Evolutionary conservation across 2,888 invertebrate genomes (phyloP).

Genomic region (Pandemis heparana): DNA sequence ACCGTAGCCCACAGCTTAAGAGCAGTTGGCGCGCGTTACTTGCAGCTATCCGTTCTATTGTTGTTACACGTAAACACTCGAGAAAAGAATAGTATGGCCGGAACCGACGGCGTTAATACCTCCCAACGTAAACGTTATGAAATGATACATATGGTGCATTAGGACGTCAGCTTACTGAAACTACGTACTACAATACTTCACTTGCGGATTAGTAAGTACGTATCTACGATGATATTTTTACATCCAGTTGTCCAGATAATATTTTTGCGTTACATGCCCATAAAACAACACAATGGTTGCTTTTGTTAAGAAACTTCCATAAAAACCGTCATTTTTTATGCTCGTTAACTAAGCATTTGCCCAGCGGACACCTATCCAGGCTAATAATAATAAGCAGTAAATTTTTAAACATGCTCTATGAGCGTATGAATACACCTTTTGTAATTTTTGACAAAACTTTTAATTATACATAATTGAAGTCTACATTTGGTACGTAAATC

Average conservation of each 20-base stretch:
- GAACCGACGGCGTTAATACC: conserved; percentile 66
- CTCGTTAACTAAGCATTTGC: too few species aligned
- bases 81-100: conserved; percentile 75
- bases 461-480: too few species aligned
- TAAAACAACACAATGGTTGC: too few species aligned
- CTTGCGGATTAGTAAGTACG: background rate
- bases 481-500: too few species aligned
- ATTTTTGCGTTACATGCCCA: too few species aligned
- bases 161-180: conserved; percentile 11
- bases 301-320: too few species aligned
- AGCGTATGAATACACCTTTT: too few species aligned
- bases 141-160: conserved; percentile 42
- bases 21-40: conserved; percentile 71
- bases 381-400: too few species aligned
- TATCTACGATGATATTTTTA: background rate
- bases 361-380: too few species aligned
- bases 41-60: conserved; percentile 62
- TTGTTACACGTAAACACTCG: conserved; percentile 68
- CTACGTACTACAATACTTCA: background rate
- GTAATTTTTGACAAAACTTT: too few species aligned
- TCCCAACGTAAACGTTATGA: conserved; percentile 42
- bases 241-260: background rate
- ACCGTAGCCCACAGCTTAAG: conserved; percentile 20
- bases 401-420: too few species aligned
- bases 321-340: too few species aligned